These are phyloP conservation scores for Lacerta agilis DNA, from an alignment of 2,797 vertebrate genomes.

Conservation along the genomic window DNA sequence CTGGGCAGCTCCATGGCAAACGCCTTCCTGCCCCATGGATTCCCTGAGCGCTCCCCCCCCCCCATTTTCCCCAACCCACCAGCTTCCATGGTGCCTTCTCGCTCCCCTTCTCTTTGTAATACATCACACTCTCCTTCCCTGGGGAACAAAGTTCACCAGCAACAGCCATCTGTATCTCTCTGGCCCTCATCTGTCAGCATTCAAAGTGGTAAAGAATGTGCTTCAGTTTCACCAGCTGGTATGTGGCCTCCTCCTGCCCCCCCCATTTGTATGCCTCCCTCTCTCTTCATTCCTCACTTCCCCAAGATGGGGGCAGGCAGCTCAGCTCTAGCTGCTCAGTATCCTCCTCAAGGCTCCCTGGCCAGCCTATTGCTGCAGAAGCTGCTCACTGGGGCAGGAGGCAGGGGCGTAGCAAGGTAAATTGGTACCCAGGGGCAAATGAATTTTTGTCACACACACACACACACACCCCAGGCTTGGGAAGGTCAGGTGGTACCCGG, in stretches of 20 bases:
- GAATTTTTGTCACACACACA: no score
- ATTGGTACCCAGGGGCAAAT: no score
- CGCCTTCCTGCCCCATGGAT: neutral
- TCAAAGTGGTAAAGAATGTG: constrained; percentile 43
- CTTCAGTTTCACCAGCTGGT: constrained; percentile 54
- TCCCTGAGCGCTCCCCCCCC: neutral
- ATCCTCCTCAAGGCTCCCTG: no score
- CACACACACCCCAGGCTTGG: no score
- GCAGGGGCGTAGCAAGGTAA: no score
- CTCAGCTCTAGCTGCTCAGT: neutral
- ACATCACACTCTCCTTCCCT: neutral
- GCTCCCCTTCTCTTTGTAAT: neutral
- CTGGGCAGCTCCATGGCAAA: neutral
- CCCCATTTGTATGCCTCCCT: no score
- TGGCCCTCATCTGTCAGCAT: constrained; percentile 43
- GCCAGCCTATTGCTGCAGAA: neutral
- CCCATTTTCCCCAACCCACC: neutral
- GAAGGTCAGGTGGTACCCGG: no score
- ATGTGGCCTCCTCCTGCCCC: constrained; percentile 37
- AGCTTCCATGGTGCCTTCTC: neutral
- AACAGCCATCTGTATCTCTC: constrained; percentile 36
- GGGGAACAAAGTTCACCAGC: neutral
- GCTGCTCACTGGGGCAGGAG: no score
- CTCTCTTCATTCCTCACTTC: neutral
- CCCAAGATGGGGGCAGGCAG: neutral